Evolutionary conservation across 2,797 vertebrate species (phyloP).

Genomic region (Clamator glandarius): DNA sequence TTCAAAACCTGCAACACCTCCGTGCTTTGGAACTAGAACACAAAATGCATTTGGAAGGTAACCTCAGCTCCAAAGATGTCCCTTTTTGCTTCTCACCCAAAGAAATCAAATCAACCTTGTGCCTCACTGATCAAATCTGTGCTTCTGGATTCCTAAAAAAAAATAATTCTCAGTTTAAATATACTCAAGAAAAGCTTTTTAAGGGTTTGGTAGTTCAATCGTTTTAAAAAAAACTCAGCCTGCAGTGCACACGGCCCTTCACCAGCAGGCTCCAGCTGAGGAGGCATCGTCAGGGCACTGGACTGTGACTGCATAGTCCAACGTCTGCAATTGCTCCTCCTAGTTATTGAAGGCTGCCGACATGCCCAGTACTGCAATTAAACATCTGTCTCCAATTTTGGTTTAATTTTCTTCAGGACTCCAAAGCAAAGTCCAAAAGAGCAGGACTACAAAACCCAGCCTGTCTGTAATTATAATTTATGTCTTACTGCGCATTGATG

Average conservation of each 20-base stretch:
- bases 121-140: neutral
- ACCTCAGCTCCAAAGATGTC: neutral
- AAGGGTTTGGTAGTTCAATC: neutral
- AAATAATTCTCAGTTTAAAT: neutral
- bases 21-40: neutral
- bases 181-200: neutral
- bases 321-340: neutral
- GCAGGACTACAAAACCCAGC: neutral
- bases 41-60: neutral
- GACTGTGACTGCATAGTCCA: neutral
- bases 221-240: neutral
- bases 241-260: neutral
- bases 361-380: neutral
- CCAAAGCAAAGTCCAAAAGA: conserved; percentile 14
- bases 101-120: neutral
- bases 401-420: neutral
- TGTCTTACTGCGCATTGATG: neutral
- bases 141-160: neutral
- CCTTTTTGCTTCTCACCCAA: neutral
- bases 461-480: neutral
- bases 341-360: neutral
- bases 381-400: neutral
- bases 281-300: neutral
- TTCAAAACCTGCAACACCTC: neutral
- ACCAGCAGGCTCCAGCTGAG: neutral